phyloP scores from a whole-genome alignment of 2,888 invertebrate species.

The Diarsia dahlii region DNA sequence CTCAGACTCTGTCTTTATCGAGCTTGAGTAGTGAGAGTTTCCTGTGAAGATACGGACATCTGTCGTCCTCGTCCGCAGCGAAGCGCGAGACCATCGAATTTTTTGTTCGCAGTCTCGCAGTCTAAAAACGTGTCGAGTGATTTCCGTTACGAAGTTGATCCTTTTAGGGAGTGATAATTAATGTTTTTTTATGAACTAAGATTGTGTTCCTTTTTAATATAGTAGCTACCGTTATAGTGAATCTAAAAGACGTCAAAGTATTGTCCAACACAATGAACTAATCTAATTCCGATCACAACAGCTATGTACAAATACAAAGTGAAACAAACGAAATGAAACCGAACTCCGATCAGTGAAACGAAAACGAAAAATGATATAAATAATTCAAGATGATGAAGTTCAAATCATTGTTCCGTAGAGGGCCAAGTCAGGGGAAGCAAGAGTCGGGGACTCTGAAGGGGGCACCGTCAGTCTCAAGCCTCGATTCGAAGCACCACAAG shows the following conservation, averaged over 20 bases:
- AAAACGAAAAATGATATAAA: slow-evolving; percentile 79
- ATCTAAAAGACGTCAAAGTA: slow-evolving; percentile 28
- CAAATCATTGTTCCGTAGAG: slow-evolving; percentile 97
- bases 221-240: neutral
- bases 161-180: slow-evolving; percentile 38
- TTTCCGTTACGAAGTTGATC: slow-evolving; percentile 58
- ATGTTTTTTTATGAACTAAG: slow-evolving; percentile 26
- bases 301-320: slow-evolving; percentile 55
- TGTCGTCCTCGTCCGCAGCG: slow-evolving; percentile 29
- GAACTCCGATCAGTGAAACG: slow-evolving; percentile 84
- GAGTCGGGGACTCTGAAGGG: slow-evolving; percentile 89
- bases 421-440: slow-evolving; percentile 92
- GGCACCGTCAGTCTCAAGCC: slow-evolving; percentile 92
- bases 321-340: slow-evolving; percentile 71
- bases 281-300: slow-evolving; percentile 72
- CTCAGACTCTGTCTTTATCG: slow-evolving; percentile 46
- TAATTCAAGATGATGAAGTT: slow-evolving; percentile 96
- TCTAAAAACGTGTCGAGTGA: slow-evolving; percentile 61
- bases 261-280: slow-evolving; percentile 47
- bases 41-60: slow-evolving; percentile 46
- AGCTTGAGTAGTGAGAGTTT: slow-evolving; percentile 60
- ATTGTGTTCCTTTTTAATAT: slow-evolving; percentile 4
- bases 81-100: slow-evolving; percentile 39
- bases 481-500: slow-evolving; percentile 91
- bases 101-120: slow-evolving; percentile 46